Evolutionary conservation across 1,140 invertebrate species (phyloP), one percentile per base, ranked within the genome.

Genomic region (Drosophila kikkawai): DNA sequence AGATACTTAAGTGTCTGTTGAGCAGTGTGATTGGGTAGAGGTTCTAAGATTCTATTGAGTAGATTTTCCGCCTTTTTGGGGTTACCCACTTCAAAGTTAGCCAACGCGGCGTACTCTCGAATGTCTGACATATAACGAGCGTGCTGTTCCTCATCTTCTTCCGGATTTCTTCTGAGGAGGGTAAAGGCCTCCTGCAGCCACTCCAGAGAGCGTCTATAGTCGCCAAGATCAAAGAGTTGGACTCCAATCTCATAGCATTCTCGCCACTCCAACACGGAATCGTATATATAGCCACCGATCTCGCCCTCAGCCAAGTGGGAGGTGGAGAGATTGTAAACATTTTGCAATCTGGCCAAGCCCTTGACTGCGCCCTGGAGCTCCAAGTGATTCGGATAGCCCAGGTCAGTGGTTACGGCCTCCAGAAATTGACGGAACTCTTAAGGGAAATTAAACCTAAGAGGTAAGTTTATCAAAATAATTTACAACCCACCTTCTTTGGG

Each of bases 241-340:
- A 77, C 71, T 0, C 67, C 91, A 11, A 92, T 74, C 50, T 92
- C 91, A 4, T 76, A 85, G 65, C 88, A 91, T 0, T 92, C 91
- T 0, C 59, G 48, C 76, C 79, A 80, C 1, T 58, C 37, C 3
- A 92, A 37, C 13, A 77, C 50, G 0, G 71, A 42, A 0, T 48
- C 80, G 2, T 60, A 64, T 1, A 3, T 9, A 0, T 41, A 2
- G 7, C 53, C 87, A 55, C 74, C 56, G 19, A 91, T 57, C 1
- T 56, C 2, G 1, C 90, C 85, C 11, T 78, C 65, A 1, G 82
- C 82, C 44, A 92, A 37, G 8, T 87, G 60, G 0, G 1, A 11
- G 1, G 85, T 47, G 0, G 59, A 74, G 0, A 92, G 41, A 73
- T 91, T 84, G 32, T 92, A 92, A 7, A 87, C 61, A 0, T 22